Evolutionary conservation across 2,113 vertebrate genomes (phyloP).

Genomic region (Casuarius casuarius): DNA sequence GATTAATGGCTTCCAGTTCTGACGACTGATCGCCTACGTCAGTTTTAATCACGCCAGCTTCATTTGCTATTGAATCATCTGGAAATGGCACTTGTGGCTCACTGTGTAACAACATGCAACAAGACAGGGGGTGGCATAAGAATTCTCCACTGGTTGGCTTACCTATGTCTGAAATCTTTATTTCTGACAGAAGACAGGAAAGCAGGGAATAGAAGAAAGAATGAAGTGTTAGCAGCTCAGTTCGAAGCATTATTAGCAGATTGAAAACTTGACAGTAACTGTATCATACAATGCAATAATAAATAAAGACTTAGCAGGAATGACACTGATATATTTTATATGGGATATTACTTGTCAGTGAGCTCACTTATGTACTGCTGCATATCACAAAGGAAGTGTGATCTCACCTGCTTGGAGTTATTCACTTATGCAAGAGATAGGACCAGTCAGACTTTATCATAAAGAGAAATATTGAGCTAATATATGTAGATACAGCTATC

Average conservation of each 20-base stretch:
- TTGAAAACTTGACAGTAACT: constrained; percentile 80
- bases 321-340: constrained; percentile 75
- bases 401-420: constrained; percentile 30
- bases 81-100: constrained; percentile 66
- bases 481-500: not conserved
- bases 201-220: constrained; percentile 83
- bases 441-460: not conserved
- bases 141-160: constrained; percentile 83
- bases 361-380: constrained; percentile 57
- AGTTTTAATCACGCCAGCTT: constrained; percentile 55
- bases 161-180: constrained; percentile 99
- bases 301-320: constrained; percentile 78
- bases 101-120: constrained; percentile 74
- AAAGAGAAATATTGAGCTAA: constrained; percentile 6
- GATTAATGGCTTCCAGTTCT: constrained; percentile 59
- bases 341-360: constrained; percentile 70
- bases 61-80: constrained; percentile 58
- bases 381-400: constrained; percentile 14
- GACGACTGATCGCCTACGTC: constrained; percentile 52
- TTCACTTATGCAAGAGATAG: not conserved
- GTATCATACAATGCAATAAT: constrained; percentile 71
- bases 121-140: constrained; percentile 71
- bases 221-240: constrained; percentile 81
- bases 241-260: constrained; percentile 80
- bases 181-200: constrained; percentile 93